Evolutionary conservation across 2,797 vertebrate species (phyloP).

Genomic region (Amblyopsis hoosieri): DNA sequence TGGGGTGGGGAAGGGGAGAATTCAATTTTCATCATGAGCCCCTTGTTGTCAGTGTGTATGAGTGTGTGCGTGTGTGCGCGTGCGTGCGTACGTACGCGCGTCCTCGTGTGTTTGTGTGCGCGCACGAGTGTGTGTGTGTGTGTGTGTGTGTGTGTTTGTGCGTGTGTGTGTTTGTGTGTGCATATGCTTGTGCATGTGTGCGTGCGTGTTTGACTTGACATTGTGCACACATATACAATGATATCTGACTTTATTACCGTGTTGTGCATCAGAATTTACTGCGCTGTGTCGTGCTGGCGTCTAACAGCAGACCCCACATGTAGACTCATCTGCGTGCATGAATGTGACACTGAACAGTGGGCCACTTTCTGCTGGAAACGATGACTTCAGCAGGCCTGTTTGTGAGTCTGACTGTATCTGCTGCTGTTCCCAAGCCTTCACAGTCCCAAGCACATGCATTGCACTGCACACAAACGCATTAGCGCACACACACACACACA

Average conservation of each 20-base stretch:
- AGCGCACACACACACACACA: constrained; percentile 16
- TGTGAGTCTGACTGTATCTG: constrained; percentile 51
- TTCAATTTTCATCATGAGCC: background rate
- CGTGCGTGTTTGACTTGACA: too few relatives aligned
- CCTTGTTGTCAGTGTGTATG: background rate
- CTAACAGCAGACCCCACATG: constrained; percentile 65
- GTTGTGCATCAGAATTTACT: constrained; percentile 36
- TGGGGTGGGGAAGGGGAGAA: background rate
- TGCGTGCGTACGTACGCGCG: too few relatives aligned
- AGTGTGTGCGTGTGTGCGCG: background rate
- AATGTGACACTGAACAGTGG: constrained; percentile 65
- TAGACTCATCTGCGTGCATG: constrained; percentile 75
- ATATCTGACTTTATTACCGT: background rate
- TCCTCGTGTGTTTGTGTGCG: too few relatives aligned
- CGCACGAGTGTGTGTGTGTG: background rate
- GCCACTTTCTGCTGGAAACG: constrained; percentile 73
- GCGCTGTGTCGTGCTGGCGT: constrained; percentile 43
- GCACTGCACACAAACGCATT: constrained; percentile 36
- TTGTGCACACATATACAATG: background rate
- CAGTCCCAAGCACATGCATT: constrained; percentile 46
- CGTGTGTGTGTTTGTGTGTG: too few relatives aligned
- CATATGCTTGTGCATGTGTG: too few relatives aligned
- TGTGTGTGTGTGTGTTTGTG: constrained; percentile 1
- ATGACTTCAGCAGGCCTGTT: constrained; percentile 74
- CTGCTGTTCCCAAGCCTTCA: constrained; percentile 45